Conservation (phyloP, 2,888 invertebrate genomes). For the Tetropium fuscum region DNA sequence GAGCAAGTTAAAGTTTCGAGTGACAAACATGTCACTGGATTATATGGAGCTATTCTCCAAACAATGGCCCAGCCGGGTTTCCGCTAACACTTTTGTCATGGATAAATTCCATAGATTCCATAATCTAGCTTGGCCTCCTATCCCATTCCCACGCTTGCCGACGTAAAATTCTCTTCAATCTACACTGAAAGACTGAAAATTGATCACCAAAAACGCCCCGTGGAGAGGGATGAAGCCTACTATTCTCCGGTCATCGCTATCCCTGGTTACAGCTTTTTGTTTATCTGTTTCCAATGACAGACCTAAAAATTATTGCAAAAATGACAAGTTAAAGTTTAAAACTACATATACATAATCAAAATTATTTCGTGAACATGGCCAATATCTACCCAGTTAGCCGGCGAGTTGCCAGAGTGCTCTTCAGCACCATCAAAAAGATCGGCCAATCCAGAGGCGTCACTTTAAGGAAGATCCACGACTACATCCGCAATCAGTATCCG, state of each 20-base stretch:
- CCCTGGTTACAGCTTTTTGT: slow-evolving; percentile 24
- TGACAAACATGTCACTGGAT: too few species aligned
- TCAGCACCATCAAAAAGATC: slow-evolving; percentile 48
- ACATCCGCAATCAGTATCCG: slow-evolving; percentile 46
- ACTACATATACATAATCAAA: slow-evolving; percentile 1
- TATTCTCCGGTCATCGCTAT: neutral
- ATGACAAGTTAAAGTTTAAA: slow-evolving; percentile 15
- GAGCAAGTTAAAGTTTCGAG: too few species aligned
- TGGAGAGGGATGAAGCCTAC: too few species aligned
- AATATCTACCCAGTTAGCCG: slow-evolving; percentile 33
- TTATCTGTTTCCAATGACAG: slow-evolving; percentile 29
- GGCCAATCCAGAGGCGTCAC: slow-evolving; percentile 45
- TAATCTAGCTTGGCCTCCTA: too few species aligned
- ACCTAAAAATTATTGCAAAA: slow-evolving; percentile 24
- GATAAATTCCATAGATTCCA: too few species aligned
- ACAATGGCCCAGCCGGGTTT: too few species aligned
- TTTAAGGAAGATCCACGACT: slow-evolving; percentile 47
- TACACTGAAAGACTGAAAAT: too few species aligned
- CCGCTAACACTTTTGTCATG: too few species aligned
- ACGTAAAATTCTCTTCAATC: too few species aligned
- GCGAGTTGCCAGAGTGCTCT: slow-evolving; percentile 45
- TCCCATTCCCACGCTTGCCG: too few species aligned
- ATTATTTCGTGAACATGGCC: slow-evolving; percentile 31
- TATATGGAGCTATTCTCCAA: too few species aligned
- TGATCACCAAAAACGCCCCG: too few species aligned